These are phyloP conservation scores for Coenobita brevimanus DNA, from an alignment of 1,140 invertebrate genomes.

Conservation along the genomic window DNA sequence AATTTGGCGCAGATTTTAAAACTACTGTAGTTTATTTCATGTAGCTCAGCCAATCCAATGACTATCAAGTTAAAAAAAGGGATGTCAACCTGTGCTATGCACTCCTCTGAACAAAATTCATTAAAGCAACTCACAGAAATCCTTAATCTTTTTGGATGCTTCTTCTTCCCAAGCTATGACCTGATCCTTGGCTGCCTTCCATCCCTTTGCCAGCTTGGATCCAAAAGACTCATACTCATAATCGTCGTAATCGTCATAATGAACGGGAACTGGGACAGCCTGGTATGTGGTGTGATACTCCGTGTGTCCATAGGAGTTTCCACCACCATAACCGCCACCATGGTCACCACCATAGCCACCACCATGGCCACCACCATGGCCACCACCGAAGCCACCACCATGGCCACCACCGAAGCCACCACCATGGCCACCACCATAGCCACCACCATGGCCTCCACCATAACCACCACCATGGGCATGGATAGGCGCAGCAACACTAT, in stretches of 20 bases:
- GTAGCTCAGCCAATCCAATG: no score
- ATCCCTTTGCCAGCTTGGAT: conserved; percentile 39
- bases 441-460: no score
- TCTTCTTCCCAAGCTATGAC: conserved; percentile 38
- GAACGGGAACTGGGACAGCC: not conserved
- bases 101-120: not conserved
- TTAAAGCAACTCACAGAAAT: conserved; percentile 34
- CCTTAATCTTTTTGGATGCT: conserved; percentile 38
- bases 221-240: conserved; percentile 46
- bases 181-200: conserved; percentile 29
- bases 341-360: no score
- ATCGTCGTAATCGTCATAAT: conserved; percentile 7
- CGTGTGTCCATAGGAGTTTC: not conserved
- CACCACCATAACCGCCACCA: not conserved
- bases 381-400: no score
- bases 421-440: no score
- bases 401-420: no score
- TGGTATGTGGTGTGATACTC: conserved; percentile 8
- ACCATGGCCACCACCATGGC: no score
- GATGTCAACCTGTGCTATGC: no score
- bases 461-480: not conserved
- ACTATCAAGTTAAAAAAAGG: no score
- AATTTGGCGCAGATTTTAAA: no score
- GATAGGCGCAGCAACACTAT: not conserved
- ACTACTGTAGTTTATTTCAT: no score